phyloP scores from a whole-genome alignment of 2,797 vertebrate genomes.

The Ambastaia sidthimunki region DNA sequence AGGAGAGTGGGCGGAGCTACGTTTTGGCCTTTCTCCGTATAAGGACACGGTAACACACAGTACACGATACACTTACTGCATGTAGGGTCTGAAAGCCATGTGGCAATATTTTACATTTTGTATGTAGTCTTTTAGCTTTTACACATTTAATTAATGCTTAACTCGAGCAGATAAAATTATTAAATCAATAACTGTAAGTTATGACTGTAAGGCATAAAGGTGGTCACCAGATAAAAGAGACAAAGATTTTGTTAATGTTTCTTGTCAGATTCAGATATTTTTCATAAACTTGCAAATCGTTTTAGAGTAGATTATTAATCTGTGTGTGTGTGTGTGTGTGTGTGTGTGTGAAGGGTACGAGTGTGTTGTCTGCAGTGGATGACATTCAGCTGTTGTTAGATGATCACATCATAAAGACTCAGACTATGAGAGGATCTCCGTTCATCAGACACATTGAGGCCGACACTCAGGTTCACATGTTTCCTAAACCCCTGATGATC shows the following conservation, averaged over 20 bases:
- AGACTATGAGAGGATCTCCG: constrained; percentile 90
- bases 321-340: constrained; percentile 28
- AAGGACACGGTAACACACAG: constrained; percentile 82
- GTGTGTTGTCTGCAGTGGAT: constrained; percentile 85
- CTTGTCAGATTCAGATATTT: no score
- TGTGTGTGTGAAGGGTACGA: constrained; percentile 79
- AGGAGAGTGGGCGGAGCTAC: constrained; percentile 81
- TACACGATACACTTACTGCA: constrained; percentile 2
- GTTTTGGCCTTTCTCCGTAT: constrained; percentile 81
- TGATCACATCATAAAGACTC: constrained; percentile 90
- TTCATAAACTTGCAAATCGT: no score
- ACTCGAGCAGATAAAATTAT: no score
- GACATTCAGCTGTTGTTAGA: constrained; percentile 91
- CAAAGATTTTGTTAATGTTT: no score
- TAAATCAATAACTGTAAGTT: no score
- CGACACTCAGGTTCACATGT: constrained; percentile 82
- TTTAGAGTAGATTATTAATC: not conserved
- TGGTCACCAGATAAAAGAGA: no score
- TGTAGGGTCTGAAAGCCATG: not conserved
- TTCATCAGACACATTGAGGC: constrained; percentile 89
- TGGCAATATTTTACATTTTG: no score
- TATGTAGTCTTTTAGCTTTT: no score
- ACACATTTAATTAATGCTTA: no score
- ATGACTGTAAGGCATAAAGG: no score
- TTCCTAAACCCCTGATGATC: no score